Evolutionary conservation across 2,888 invertebrate genomes (phyloP), one percentile per base, ranked within the genome.

Genomic region (Gnatocerus cornutus): DNA sequence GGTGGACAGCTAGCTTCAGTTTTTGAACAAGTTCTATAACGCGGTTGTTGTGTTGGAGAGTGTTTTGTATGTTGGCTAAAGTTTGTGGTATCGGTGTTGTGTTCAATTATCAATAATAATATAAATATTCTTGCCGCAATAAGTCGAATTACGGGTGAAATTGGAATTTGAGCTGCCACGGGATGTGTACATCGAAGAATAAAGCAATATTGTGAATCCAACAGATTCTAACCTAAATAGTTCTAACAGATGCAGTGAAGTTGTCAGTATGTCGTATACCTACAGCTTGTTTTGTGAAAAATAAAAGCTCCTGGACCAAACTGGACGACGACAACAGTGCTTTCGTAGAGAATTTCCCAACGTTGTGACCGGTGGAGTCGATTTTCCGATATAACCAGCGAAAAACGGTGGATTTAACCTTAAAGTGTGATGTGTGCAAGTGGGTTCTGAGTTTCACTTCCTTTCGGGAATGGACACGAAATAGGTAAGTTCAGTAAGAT

Each of bases 1-100:
- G 71, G 71, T 71, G 67, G 43, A 58, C 48, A 53, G 67, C 71
- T 58, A 71, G 67, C 67, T 58, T 68, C 67, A 56, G 71, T 71
- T 67, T 71, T 67, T 53, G 67, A 70, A 71, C 58, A 68, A 71
- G 58, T 68, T 63, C 56, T 61, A 50, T 69, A 58, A 66, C 62
- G 59, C 63, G 67, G 63, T 63, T 63, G 67, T 71, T 50, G 67
- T 63, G 62, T 66, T 62, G 56, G 6, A 62, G 63, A 50, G 33
- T 30, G 66, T 50, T 63, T 71, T 61, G 67, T 58, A 29, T 45
- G 62, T 43, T 53, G 56, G 56, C 3, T 29, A 63, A 56, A 68
- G 63, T 63, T 62, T 55, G 48, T 68, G 68, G 52, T 68, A 53
- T 61, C 68, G 68, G 61, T 62, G 53, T 61, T 68, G 61, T 68